These are phyloP conservation scores for Hozukius guyotensis DNA, from an alignment of 2,797 vertebrate species.

Conservation along the genomic window DNA sequence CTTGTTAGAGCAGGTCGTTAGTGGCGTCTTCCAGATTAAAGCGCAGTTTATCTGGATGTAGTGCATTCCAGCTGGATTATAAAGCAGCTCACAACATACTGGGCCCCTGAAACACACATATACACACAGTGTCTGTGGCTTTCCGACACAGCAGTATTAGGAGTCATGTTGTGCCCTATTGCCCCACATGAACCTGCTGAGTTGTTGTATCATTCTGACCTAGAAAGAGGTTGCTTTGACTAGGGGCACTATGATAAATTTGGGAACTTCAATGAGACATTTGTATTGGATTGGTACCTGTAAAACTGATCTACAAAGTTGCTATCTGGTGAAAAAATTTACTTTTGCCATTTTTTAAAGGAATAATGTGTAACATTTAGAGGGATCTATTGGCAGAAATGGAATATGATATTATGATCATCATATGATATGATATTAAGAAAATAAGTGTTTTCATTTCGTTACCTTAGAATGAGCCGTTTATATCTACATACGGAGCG, in stretches of 20 bases:
- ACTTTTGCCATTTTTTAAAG: too few species aligned
- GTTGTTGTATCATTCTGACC: not conserved
- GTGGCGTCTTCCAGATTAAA: conserved; percentile 30
- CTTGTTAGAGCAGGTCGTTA: conserved; percentile 19
- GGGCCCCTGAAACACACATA: conserved; percentile 3
- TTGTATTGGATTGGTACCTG: not conserved
- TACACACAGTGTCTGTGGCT: not conserved
- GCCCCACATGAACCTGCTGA: conserved; percentile 18
- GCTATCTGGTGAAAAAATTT: fast-evolving
- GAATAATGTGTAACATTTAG: too few species aligned
- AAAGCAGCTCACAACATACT: conserved; percentile 9
- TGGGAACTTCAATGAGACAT: not conserved
- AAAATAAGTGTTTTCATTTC: too few species aligned
- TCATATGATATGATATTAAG: too few species aligned
- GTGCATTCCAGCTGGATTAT: conserved; percentile 57
- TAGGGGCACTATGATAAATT: not conserved
- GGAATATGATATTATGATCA: too few species aligned
- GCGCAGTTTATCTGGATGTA: conserved; percentile 45
- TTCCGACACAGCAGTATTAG: conserved; percentile 13
- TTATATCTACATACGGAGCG: too few species aligned
- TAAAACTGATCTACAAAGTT: not conserved
- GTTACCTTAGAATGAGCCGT: too few species aligned
- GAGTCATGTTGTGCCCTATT: conserved; percentile 6
- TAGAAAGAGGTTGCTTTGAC: not conserved
- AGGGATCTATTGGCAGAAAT: too few species aligned